These are phyloP conservation scores for Panurus biarmicus DNA, from an alignment of 2,113 vertebrate genomes.

Conservation along the genomic window DNA sequence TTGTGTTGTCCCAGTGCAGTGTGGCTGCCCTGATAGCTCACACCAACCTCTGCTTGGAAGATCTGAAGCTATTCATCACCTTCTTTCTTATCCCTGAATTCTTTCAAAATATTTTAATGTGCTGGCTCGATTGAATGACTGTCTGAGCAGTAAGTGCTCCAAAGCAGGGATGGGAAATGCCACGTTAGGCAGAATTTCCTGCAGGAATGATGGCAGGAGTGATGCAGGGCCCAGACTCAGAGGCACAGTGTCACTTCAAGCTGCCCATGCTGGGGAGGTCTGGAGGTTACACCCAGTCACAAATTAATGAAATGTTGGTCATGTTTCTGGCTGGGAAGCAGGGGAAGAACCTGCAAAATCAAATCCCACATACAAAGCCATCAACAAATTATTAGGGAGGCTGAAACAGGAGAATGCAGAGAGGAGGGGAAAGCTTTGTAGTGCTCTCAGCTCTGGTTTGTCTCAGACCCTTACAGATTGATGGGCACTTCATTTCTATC, in stretches of 20 bases:
- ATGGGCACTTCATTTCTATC: constrained; percentile 28
- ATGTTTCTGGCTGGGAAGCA: background rate
- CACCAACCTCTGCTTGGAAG: background rate
- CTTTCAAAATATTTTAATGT: background rate
- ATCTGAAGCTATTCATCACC: background rate
- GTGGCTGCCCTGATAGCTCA: background rate
- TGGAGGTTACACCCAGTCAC: background rate
- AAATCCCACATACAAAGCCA: constrained; percentile 9
- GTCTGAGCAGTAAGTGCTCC: background rate
- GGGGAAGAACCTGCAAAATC: background rate
- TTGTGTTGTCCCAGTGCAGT: background rate
- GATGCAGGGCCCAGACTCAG: background rate
- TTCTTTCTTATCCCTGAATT: background rate
- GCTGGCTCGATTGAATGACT: background rate
- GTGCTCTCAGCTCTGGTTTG: constrained; percentile 20
- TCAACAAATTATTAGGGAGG: constrained; percentile 7
- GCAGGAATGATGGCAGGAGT: background rate
- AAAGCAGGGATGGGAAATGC: background rate
- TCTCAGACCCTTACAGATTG: constrained; percentile 7
- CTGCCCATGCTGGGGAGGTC: background rate
- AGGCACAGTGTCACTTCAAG: background rate
- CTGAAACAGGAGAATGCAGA: background rate
- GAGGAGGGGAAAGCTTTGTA: background rate
- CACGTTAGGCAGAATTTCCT: background rate
- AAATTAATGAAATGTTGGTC: background rate